Evolutionary conservation across 1,140 invertebrate genomes (phyloP), one percentile per base, ranked within the genome.

Genomic region (Chymomyza costata): DNA sequence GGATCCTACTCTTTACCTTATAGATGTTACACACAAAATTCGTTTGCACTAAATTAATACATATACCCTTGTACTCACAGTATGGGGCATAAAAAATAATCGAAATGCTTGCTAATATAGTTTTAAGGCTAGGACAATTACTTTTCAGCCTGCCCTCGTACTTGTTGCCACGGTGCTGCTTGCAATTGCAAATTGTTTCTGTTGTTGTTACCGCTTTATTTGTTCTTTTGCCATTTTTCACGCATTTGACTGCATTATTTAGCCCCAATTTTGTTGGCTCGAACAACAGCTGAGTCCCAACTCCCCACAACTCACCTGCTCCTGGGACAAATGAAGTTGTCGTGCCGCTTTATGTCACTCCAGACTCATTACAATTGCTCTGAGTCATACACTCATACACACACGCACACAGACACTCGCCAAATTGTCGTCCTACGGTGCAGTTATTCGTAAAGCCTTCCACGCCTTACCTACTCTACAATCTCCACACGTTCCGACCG

Each of bases 221-320:
- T 46, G 46, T 65, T 49, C 38, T 58, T 43, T 53, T 41, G 66
- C 54, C 67, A 71, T 80, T 71, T 80, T 80, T 73, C 73, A 78
- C 73, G 64, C 74, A 80, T 80, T 80, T 73, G 73, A 67, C 67
- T 80, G 73, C 73, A 61, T 78, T 81, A 78, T 73, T 78, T 78
- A 78, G 68, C 73, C 73, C 68, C 73, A 73, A 78, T 78, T 78
- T 54, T 55, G 44, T 37, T 40, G 54, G 47, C 73, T 55, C 73
- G 73, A 73, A 66, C 59, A 13, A 19, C 56, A 37, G 28, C 44
- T 49, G 15, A 35, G 40, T 25, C 45, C 47, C 43, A 50, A 25
- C 47, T 32, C 46, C 30, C 45, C 34, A 16, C 10, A 10, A 3
- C 6, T n/a, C 19, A 30, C n/a, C 31, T 16, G 13, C 18, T 18